A percentile compares a stretch with the other conserved stretches of the same genome.
These are phyloP conservation scores for Leptobrachium leishanense DNA, from an alignment of 2,113 vertebrate genomes.

Conservation along the genomic window DNA sequence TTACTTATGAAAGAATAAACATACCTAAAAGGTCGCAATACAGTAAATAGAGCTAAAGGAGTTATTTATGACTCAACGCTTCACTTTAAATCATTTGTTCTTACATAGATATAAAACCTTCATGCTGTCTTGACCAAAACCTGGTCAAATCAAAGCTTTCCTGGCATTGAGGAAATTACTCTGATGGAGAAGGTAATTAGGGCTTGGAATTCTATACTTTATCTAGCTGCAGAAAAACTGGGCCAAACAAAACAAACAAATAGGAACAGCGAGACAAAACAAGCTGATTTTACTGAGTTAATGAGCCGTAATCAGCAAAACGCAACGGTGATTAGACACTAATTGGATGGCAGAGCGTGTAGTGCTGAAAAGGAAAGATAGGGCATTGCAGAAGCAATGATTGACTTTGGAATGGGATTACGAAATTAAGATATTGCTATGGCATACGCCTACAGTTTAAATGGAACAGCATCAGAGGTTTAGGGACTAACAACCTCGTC, in stretches of 20 bases:
- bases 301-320: conserved; percentile 43
- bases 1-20: too few species aligned
- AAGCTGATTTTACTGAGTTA: conserved; percentile 28
- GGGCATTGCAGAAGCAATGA: neutral
- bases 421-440: conserved; percentile 3
- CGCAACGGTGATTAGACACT: conserved; percentile 29
- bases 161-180: neutral
- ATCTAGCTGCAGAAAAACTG: conserved; percentile 27
- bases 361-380: conserved; percentile 20
- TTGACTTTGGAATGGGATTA: conserved; percentile 8
- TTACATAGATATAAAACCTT: too few species aligned
- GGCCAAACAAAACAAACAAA: conserved; percentile 17
- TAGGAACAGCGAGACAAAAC: neutral
- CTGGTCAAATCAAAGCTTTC: neutral
- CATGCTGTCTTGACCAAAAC: neutral
- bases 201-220: neutral
- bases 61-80: too few species aligned
- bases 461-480: neutral
- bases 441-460: neutral
- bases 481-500: neutral
- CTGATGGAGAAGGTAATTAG: conserved; percentile 41
- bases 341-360: conserved; percentile 32
- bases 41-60: too few species aligned
- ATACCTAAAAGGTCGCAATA: too few species aligned
- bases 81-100: too few species aligned